Percentiles rank a stretch among this genome's conserved stretches.
These are phyloP conservation scores for Idaea aversata DNA, from an alignment of 2,888 invertebrate species.

Conservation along the genomic window DNA sequence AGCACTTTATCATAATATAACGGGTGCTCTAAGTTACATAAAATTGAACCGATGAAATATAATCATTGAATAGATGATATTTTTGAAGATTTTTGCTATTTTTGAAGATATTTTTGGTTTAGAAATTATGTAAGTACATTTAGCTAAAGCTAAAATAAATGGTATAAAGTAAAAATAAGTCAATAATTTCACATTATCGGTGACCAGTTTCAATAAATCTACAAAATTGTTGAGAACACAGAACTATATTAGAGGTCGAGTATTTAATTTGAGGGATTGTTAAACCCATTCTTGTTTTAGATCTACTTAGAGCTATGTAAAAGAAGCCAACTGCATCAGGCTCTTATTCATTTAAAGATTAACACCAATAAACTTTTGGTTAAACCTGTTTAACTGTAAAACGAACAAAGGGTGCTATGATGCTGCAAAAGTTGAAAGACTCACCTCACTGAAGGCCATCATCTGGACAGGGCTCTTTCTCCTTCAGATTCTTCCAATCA, in stretches of 20 bases:
- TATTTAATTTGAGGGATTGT: neutral
- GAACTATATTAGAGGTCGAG: no score
- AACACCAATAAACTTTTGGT: neutral
- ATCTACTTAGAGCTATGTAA: neutral
- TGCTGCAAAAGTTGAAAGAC: slow-evolving; percentile 46
- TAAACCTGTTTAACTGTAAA: neutral
- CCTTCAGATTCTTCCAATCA: slow-evolving; percentile 73
- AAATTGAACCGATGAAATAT: neutral
- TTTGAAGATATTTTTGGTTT: neutral
- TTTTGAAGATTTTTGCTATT: neutral
- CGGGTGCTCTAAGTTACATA: neutral
- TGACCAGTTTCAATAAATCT: neutral
- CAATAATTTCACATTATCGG: neutral
- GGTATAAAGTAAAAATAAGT: neutral
- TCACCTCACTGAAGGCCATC: slow-evolving; percentile 90
- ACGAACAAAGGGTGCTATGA: slow-evolving; percentile 22
- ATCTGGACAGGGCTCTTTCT: slow-evolving; percentile 81
- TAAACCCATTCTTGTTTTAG: neutral
- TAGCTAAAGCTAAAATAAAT: neutral
- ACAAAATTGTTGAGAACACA: neutral
- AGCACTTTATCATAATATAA: neutral
- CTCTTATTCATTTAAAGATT: neutral
- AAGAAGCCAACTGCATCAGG: neutral
- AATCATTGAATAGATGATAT: neutral
- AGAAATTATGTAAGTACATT: neutral